Evolutionary conservation across 2,113 vertebrate species (phyloP).

Genomic region (Pyrgilauda ruficollis): DNA sequence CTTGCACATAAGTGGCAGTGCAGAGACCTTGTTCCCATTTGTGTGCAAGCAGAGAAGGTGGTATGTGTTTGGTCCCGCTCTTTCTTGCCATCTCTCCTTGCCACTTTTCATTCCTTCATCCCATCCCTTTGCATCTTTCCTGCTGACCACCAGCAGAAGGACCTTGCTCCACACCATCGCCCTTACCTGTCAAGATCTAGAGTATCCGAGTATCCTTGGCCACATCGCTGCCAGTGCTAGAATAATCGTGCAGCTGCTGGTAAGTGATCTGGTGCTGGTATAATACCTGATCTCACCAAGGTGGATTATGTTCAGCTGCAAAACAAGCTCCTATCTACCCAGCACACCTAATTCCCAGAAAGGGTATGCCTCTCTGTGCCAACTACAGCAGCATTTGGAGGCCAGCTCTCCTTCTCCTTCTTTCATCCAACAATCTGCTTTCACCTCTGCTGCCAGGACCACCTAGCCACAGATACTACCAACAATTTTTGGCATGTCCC

Average conservation of each 20-base stretch:
- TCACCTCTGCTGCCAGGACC: conserved; percentile 15
- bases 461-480: neutral
- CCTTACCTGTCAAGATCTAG: neutral
- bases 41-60: neutral
- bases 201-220: neutral
- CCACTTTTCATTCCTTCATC: neutral
- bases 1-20: neutral
- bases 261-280: neutral
- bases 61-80: neutral
- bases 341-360: neutral
- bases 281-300: neutral
- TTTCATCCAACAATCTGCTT: neutral
- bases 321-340: neutral
- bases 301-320: neutral
- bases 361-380: neutral
- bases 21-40: neutral
- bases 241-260: neutral
- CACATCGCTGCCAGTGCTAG: neutral
- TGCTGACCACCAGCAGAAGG: neutral
- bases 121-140: neutral
- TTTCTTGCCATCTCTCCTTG: neutral
- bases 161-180: neutral
- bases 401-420: neutral
- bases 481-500: neutral
- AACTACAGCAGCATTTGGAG: neutral